phyloP scores from a whole-genome alignment of 2,797 vertebrate species.

The Lagocephalus sceleratus region DNA sequence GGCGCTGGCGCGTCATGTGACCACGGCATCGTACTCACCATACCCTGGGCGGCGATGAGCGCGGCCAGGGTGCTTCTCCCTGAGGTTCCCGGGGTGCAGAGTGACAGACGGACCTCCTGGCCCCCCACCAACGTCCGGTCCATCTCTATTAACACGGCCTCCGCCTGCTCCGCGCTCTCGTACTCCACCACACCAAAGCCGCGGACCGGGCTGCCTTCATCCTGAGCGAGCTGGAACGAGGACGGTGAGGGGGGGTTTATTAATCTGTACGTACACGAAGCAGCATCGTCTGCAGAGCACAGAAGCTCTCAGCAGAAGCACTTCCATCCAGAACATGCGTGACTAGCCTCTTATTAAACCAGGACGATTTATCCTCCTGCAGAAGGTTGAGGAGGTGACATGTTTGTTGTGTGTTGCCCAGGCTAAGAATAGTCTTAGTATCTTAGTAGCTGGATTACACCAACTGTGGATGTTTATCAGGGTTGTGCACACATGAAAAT shows the following conservation, averaged over 20 bases:
- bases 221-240: slow-evolving; percentile 85
- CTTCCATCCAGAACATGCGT: neutral
- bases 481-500: too few species aligned
- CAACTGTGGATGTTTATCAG: too few species aligned
- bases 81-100: slow-evolving; percentile 89
- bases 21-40: slow-evolving; percentile 79
- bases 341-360: too few species aligned
- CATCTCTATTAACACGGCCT: slow-evolving; percentile 81
- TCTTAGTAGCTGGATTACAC: too few species aligned
- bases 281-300: too few species aligned
- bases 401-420: too few species aligned
- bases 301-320: too few species aligned
- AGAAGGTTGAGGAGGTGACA: slow-evolving; percentile 4
- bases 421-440: too few species aligned
- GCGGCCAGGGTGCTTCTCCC: slow-evolving; percentile 94
- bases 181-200: slow-evolving; percentile 94
- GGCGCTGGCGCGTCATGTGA: too few species aligned
- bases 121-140: slow-evolving; percentile 79
- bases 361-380: too few species aligned
- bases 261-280: neutral
- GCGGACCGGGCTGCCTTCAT: slow-evolving; percentile 84
- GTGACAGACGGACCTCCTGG: slow-evolving; percentile 85
- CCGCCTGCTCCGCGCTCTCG: slow-evolving; percentile 86
- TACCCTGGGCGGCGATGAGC: slow-evolving; percentile 90
- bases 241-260: neutral